Percentiles rank a stretch among this genome's conserved stretches.
Evolutionary conservation across 2,888 invertebrate species (phyloP).

Genomic region (Yponomeuta evonymella): DNA sequence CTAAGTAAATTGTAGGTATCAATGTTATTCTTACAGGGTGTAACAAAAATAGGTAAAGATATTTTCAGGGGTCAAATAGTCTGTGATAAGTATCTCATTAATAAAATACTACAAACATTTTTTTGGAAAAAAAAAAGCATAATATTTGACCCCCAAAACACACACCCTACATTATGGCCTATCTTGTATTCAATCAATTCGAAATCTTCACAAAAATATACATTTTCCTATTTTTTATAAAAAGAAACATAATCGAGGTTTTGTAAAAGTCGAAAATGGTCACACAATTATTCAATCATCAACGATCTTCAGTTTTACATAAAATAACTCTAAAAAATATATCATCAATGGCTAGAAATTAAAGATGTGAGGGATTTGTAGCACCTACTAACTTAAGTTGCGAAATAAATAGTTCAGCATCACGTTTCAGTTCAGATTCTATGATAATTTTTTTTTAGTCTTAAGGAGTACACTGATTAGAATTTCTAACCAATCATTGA

Average conservation of each 20-base stretch:
- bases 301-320: slow-evolving; percentile 6
- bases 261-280: not conserved
- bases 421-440: not conserved
- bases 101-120: no score
- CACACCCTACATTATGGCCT: no score
- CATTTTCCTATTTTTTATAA: no score
- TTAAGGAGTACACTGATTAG: not conserved
- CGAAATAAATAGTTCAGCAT: slow-evolving; percentile 4
- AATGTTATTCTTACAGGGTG: no score
- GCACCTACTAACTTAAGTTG: not conserved
- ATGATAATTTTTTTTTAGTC: not conserved
- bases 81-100: no score
- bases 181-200: no score
- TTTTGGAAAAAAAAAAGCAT: no score
- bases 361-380: slow-evolving; percentile 13
- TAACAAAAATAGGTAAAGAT: no score
- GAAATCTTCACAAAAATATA: no score
- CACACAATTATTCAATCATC: slow-evolving; percentile 1
- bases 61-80: no score
- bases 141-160: no score
- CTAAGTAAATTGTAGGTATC: no score
- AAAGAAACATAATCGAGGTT: not conserved
- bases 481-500: not conserved
- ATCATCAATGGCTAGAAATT: slow-evolving; percentile 23
- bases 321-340: slow-evolving; percentile 22